Percentiles rank a stretch among this genome's conserved stretches.
phyloP scores from a whole-genome alignment of 1,140 invertebrate species.

The Drosophila jambulina region DNA sequence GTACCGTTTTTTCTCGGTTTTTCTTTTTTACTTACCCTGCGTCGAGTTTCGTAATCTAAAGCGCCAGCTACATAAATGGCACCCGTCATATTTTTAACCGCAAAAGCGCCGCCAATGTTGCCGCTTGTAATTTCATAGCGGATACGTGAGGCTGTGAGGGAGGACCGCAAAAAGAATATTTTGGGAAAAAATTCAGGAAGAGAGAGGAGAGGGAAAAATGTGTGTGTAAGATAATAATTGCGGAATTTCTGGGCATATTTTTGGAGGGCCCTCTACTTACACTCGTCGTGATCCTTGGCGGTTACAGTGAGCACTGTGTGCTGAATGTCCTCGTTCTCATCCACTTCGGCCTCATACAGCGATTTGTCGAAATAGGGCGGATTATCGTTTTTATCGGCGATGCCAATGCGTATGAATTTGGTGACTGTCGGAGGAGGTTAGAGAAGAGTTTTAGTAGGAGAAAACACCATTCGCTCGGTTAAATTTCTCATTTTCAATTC shows the following conservation, averaged over 20 bases:
- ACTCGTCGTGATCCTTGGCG: conserved; percentile 99
- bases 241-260: conserved; percentile 41
- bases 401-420: conserved; percentile 96
- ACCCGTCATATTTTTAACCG: conserved; percentile 98
- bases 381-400: conserved; percentile 99
- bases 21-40: conserved; percentile 89
- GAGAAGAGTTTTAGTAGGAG: background rate
- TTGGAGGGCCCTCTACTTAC: conserved; percentile 89
- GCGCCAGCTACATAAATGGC: conserved; percentile 98
- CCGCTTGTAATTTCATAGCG: conserved; percentile 99
- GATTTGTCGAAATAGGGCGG: conserved; percentile 98
- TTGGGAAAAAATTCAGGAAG: conserved; percentile 32
- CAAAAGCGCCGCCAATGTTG: conserved; percentile 98
- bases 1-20: conserved; percentile 6
- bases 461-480: conserved; percentile 38
- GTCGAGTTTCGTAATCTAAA: conserved; percentile 95
- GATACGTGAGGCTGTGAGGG: conserved; percentile 94
- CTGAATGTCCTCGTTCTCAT: conserved; percentile 99
- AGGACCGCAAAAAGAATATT: conserved; percentile 28
- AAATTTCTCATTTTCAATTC: conserved; percentile 51
- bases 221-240: conserved; percentile 55
- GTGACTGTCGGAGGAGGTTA: conserved; percentile 88
- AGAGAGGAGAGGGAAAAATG: conserved; percentile 10
- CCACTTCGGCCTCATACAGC: conserved; percentile 97
- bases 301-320: conserved; percentile 98